These are phyloP conservation scores for Orchestes rusci DNA, from an alignment of 2,888 invertebrate species.

Conservation along the genomic window DNA sequence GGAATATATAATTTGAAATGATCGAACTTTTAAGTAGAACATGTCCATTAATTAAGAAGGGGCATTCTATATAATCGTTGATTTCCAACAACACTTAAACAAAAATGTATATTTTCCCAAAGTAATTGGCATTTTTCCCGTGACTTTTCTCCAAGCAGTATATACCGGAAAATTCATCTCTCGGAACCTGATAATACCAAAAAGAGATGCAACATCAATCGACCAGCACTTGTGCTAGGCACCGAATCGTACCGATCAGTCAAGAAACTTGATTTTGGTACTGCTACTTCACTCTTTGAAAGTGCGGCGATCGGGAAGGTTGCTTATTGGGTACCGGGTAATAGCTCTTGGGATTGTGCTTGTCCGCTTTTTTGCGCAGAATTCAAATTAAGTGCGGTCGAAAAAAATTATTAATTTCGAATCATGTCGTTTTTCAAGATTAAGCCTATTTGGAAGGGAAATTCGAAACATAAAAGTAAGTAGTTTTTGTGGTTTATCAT, in stretches of 20 bases:
- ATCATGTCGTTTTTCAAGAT: conserved; percentile 21
- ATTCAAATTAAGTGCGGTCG: no score
- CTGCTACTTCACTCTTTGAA: conserved; percentile 22
- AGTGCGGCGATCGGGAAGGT: conserved; percentile 1
- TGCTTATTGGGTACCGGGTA: neutral
- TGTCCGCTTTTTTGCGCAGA: no score
- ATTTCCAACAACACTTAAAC: no score
- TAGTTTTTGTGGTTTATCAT: neutral
- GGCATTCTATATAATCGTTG: no score
- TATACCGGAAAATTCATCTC: conserved; percentile 15
- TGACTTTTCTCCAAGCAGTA: no score
- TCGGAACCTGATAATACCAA: conserved; percentile 9
- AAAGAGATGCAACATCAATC: conserved; percentile 18
- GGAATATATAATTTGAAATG: no score
- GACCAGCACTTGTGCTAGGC: conserved; percentile 21
- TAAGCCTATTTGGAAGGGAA: conserved; percentile 23
- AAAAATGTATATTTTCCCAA: no score
- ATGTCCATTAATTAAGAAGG: no score
- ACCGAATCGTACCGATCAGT: conserved; percentile 24
- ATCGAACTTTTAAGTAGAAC: no score
- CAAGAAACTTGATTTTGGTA: conserved; percentile 20
- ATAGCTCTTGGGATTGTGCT: no score
- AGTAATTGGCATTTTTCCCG: no score
- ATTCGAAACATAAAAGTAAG: conserved; percentile 24
- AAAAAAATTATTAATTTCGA: neutral